Percentiles rank a stretch among this genome's conserved stretches.
These are phyloP conservation scores for Cyclophora punctaria DNA, from an alignment of 2,888 invertebrate genomes.

Conservation along the genomic window DNA sequence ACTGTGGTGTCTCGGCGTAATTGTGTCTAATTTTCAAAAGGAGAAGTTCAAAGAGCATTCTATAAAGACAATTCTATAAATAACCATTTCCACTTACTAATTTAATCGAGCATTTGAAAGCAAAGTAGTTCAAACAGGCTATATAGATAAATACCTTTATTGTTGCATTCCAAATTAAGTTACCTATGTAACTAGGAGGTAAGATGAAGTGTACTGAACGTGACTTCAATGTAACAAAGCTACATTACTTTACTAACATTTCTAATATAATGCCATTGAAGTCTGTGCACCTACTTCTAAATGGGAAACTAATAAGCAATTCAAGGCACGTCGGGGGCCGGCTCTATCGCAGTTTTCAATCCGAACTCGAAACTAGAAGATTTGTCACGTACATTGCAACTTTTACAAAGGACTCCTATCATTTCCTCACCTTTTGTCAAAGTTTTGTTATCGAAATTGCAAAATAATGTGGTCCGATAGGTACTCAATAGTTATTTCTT, in stretches of 20 bases:
- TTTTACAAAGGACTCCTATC: conserved; percentile 64
- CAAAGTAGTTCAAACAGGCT: too few species aligned
- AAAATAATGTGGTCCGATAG: too few species aligned
- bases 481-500: too few species aligned
- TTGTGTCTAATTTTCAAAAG: too few species aligned
- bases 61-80: too few species aligned
- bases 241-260: conserved; percentile 36
- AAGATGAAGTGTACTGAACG: conserved; percentile 36
- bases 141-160: conserved; percentile 24
- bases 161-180: conserved; percentile 25
- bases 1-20: too few species aligned
- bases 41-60: too few species aligned
- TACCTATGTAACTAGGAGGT: conserved; percentile 18
- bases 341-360: conserved; percentile 74
- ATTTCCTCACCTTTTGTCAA: conserved; percentile 59
- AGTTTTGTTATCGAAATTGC: neutral
- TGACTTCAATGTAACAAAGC: conserved; percentile 39
- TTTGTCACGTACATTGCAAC: conserved; percentile 72
- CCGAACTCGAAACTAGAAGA: conserved; percentile 67
- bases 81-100: too few species aligned
- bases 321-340: conserved; percentile 56
- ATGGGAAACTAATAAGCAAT: conserved; percentile 54
- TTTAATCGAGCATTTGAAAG: too few species aligned
- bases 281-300: conserved; percentile 54
- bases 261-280: conserved; percentile 49